phyloP scores from a whole-genome alignment of 2,888 invertebrate species.

The Gastrophysa polygoni region DNA sequence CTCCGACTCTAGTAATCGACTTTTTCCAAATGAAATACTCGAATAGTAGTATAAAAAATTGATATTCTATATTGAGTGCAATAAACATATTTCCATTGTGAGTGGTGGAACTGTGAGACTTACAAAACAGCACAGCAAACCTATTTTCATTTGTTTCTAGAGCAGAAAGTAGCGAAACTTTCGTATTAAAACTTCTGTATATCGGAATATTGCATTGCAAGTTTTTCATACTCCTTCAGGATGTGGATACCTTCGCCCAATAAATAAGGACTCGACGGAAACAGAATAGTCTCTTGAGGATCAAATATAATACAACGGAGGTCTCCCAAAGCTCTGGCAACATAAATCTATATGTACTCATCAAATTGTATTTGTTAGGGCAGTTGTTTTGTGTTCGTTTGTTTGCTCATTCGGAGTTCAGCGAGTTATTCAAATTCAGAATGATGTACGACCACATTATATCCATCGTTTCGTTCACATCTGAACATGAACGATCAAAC shows the following conservation, averaged over 20 bases:
- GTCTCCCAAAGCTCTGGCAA: slow-evolving; percentile 28
- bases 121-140: too few species aligned
- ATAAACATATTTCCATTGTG: too few species aligned
- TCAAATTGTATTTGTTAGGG: slow-evolving; percentile 8
- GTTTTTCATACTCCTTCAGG: slow-evolving; percentile 24
- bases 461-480: too few species aligned
- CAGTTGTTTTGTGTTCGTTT: background rate
- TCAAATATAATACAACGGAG: slow-evolving; percentile 41
- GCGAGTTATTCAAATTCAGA: background rate
- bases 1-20: too few species aligned
- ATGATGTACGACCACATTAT: too few species aligned
- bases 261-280: slow-evolving; percentile 38
- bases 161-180: background rate
- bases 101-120: too few species aligned
- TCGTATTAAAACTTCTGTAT: slow-evolving; percentile 19
- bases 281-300: slow-evolving; percentile 35
- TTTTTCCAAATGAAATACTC: too few species aligned
- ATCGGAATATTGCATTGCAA: slow-evolving; percentile 24
- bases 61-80: too few species aligned
- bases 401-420: background rate
- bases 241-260: slow-evolving; percentile 28
- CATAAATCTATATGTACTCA: slow-evolving; percentile 5
- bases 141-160: too few species aligned
- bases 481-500: too few species aligned
- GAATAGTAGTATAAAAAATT: too few species aligned